Evolutionary conservation across 2,888 invertebrate species (phyloP).

Genomic region (Zaprionus lineosus): DNA sequence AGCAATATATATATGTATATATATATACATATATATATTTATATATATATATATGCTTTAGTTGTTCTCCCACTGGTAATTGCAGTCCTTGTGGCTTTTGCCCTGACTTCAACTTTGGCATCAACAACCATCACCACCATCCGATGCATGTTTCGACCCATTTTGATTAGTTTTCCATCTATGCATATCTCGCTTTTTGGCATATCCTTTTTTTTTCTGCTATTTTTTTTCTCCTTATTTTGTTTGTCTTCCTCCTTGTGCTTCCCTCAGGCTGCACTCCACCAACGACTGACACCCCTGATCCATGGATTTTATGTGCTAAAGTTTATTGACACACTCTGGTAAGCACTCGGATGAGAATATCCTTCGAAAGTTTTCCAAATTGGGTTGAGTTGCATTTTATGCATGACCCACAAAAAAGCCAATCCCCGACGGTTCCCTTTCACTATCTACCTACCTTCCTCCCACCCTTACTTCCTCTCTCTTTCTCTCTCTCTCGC

Average conservation of each 20-base stretch:
- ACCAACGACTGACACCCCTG: too few relatives aligned
- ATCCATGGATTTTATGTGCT: conserved; percentile 11
- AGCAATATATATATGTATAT: too few relatives aligned
- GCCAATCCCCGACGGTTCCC: too few relatives aligned
- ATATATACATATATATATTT: not conserved
- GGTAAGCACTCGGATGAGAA: conserved; percentile 4
- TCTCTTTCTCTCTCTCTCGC: too few relatives aligned
- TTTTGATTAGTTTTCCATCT: conserved; percentile 60
- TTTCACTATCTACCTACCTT: too few relatives aligned
- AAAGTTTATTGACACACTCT: conserved; percentile 43
- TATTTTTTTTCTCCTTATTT: too few relatives aligned
- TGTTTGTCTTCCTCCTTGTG: too few relatives aligned
- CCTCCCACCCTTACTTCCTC: too few relatives aligned
- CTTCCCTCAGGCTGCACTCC: too few relatives aligned
- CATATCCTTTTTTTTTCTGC: too few relatives aligned
- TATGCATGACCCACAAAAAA: conserved; percentile 18
- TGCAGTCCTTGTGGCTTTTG: conserved; percentile 28
- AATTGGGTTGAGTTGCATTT: conserved; percentile 49
- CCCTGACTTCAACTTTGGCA: conserved; percentile 8
- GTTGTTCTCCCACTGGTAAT: too few relatives aligned
- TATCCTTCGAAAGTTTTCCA: conserved; percentile 24
- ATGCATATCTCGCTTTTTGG: conserved; percentile 21
- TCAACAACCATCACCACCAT: conserved; percentile 15
- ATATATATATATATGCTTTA: not conserved
- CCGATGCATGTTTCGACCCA: conserved; percentile 32